Base-by-base conservation (phyloP, 2,888 invertebrate species). In the Agrochola lota region DNA sequence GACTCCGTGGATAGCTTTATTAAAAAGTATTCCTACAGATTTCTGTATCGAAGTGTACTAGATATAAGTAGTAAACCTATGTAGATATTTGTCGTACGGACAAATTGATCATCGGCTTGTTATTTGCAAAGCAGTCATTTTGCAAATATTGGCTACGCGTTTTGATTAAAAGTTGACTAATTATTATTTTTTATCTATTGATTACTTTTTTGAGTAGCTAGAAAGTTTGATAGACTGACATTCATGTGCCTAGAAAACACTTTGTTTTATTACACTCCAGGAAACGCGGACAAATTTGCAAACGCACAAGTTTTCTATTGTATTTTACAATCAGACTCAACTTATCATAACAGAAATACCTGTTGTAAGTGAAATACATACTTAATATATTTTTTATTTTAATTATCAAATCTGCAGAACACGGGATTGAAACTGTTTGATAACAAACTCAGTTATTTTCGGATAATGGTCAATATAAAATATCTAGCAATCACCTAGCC, bases 101-200 rank as follows among this genome's bases (percentile, higher is more conserved):
- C 12, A 3, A 52, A 26, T 3, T 4, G 6, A 63, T 20, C 26
- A 30, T 0, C 15, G 6, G 0, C 9, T 35, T 23, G 23, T 8
- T 0, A 62, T 80, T 81, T 30, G n/a, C 46, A 30, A 63, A 57
- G 26, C 12, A 15, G 46, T 49, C 0, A 57, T 73, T 71, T 62
- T 7, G 3, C 26, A 3, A 26, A 72, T 4, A 62, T 70, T 55
- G 1, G 17, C n/a, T 49, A 81, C 3, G 1, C 1, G 17, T 40
- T 57, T 7, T 30, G n/a, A 63, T 30, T 57, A 23, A 23, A 74
- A 7, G 0, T 4, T 26, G 11, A 43, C 3, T 23, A 55, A n/a
- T 26, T 20, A 23, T 35, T n/a, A 4, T 5, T 57, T 57, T 55
- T 55, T 57, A 57, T n/a, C n/a, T n/a, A 57, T 12, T 57, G 12